Evolutionary conservation across 2,797 vertebrate genomes (phyloP), one percentile per base, ranked within the genome.

Genomic region (Merluccius polli): DNA sequence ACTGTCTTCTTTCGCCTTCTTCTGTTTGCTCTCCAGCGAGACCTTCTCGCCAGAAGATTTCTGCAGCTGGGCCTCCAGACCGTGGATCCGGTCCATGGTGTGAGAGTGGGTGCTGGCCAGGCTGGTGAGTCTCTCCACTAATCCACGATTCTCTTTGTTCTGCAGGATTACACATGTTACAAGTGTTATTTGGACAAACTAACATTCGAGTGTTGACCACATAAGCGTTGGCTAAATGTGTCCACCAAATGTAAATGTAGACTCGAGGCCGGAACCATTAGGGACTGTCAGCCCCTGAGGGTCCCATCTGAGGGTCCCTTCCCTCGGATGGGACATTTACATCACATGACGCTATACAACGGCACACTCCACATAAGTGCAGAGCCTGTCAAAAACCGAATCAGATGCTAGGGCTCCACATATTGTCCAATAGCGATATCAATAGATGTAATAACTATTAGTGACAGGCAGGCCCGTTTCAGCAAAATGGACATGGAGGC

Each of bases 81-180:
- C 91, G 73, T 97, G 96, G 84, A 96, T 90, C 77, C 88, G 95
- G 16, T 96, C 95, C 41, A 88, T 0, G 0, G 94, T 94, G 15
- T 93, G 89, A 21, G 93, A 88, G 21, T 93, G 95, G n/a, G 90
- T 79, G 31, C 89, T 91, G 29, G 96, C 95, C 81, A 98, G 84
- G 74, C 9, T 91, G 3, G 97, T 95, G 87, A 99, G 84, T 88
- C 93, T 94, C 82, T 99, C 98, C 93, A 97, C 80, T 78, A 99
- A 85, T 1, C 94, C 94, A 0, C 94, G 90, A 84, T 96, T 99
- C 85, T 99, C 97, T 90, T 93, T 98, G 86, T 86, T 96, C 98
- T 99, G 81, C 48, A 78, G 69, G 33, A 59, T 10, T 5, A 13
- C 38, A 31, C 10, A 24, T 10, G 21, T n/a, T 59, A 2, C 52